Percentiles rank a stretch among this genome's conserved stretches.
Conservation (phyloP, 2,888 invertebrate genomes). For the Drosophila ezoana region DNA sequence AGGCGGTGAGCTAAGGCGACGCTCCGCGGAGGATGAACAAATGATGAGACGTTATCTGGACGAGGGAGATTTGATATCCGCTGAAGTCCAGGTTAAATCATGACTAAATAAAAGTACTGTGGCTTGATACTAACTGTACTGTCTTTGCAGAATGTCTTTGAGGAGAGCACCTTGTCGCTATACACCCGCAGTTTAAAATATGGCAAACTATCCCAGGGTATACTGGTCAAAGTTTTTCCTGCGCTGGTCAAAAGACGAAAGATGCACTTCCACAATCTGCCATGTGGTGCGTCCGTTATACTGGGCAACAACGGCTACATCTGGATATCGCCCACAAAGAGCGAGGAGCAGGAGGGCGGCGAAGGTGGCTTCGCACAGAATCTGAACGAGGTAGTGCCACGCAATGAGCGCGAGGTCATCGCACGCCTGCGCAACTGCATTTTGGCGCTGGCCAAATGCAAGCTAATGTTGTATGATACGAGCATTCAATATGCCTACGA, state of each 20-base stretch:
- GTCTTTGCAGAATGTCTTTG: slow-evolving; percentile 88
- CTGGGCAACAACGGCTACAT: slow-evolving; percentile 98
- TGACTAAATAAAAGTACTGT: too few relatives aligned
- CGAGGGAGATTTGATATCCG: slow-evolving; percentile 98
- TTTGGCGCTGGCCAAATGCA: slow-evolving; percentile 92
- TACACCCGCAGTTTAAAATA: slow-evolving; percentile 98
- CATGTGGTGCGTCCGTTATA: slow-evolving; percentile 96
- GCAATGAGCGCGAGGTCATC: slow-evolving; percentile 93
- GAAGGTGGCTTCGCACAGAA: slow-evolving; percentile 92
- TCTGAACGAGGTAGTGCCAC: slow-evolving; percentile 89
- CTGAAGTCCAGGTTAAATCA: slow-evolving; percentile 92
- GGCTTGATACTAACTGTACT: accelerated
- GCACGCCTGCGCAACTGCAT: slow-evolving; percentile 96
- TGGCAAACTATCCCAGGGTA: slow-evolving; percentile 97
- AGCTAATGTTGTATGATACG: slow-evolving; percentile 96
- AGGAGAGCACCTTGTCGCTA: slow-evolving; percentile 95
- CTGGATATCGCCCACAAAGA: slow-evolving; percentile 93
- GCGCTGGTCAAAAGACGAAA: slow-evolving; percentile 96
- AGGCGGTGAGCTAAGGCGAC: slow-evolving; percentile 96
- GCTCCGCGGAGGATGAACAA: slow-evolving; percentile 98
- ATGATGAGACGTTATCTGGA: slow-evolving; percentile 97
- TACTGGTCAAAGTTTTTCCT: slow-evolving; percentile 95
- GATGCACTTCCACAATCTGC: slow-evolving; percentile 97
- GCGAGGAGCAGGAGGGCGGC: slow-evolving; percentile 87
- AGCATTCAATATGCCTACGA: slow-evolving; percentile 96